These are phyloP conservation scores for Crypturellus undulatus DNA, from an alignment of 2,113 vertebrate species.

Conservation along the genomic window DNA sequence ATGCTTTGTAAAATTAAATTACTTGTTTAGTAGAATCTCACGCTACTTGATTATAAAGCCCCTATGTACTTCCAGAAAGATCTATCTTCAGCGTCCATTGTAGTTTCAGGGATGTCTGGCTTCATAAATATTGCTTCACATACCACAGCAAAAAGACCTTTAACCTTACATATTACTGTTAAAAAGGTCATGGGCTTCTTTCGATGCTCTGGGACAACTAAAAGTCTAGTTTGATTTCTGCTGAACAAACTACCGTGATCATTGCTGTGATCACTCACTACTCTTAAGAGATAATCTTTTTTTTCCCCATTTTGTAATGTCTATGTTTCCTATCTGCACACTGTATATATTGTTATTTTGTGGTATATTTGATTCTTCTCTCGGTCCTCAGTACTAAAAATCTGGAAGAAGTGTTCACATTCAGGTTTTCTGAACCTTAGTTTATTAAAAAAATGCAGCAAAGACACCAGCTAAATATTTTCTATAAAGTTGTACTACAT, in stretches of 20 bases:
- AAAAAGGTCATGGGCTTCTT: not conserved
- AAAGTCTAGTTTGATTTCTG: not conserved
- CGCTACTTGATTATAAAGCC: not conserved
- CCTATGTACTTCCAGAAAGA: not conserved
- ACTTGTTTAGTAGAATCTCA: not conserved
- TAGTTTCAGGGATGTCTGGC: not conserved
- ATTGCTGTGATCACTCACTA: accelerated
- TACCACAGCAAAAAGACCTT: not conserved
- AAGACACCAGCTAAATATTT: not conserved
- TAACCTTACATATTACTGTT: not conserved
- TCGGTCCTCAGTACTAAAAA: not conserved
- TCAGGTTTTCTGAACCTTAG: not conserved
- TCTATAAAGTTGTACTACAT: not conserved
- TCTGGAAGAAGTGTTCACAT: not conserved
- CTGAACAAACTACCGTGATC: not conserved
- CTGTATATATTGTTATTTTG: not conserved
- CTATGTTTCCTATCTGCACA: not conserved
- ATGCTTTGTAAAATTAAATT: not conserved
- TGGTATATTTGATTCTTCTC: not conserved
- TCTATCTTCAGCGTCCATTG: not conserved
- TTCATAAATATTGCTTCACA: not conserved
- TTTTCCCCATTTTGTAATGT: not conserved
- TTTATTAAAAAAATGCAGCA: not conserved
- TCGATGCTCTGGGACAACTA: not conserved
- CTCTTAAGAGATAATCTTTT: not conserved